Evolutionary conservation across 2,888 invertebrate species (phyloP).

Genomic region (Osedax fenrisi): DNA sequence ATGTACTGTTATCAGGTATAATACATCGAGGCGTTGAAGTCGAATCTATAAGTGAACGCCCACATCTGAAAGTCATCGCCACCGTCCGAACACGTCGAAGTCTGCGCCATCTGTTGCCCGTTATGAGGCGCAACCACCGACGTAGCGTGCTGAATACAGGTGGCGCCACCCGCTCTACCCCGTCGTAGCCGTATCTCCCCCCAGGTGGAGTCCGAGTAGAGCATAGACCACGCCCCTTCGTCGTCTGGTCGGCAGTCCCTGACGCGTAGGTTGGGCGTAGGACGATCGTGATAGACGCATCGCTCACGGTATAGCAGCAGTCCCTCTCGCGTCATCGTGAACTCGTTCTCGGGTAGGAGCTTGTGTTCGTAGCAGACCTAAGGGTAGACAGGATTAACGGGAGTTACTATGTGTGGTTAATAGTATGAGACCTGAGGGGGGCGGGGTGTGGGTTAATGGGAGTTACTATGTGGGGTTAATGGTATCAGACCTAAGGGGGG

Average conservation of each 20-base stretch:
- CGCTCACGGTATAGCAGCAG: conserved; percentile 29
- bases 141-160: conserved; percentile 33
- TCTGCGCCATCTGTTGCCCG: conserved; percentile 36
- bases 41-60: conserved; percentile 34
- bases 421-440: too few relatives aligned
- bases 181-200: conserved; percentile 21
- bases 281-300: conserved; percentile 31
- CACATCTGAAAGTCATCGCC: conserved; percentile 33
- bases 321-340: conserved; percentile 30
- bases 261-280: conserved; percentile 23
- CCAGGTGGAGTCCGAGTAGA: conserved; percentile 23
- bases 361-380: conserved; percentile 32
- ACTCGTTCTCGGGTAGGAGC: conserved; percentile 30
- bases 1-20: too few relatives aligned
- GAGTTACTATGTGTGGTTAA: too few relatives aligned
- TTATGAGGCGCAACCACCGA: conserved; percentile 30
- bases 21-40: too few relatives aligned
- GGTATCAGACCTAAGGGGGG: too few relatives aligned
- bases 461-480: too few relatives aligned
- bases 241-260: conserved; percentile 11
- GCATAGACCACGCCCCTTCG: conserved; percentile 24
- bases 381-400: too few relatives aligned
- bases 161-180: not conserved
- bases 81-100: conserved; percentile 27
- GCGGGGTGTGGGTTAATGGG: too few relatives aligned